These are phyloP conservation scores for Zaprionus lineosus DNA, from an alignment of 2,888 invertebrate genomes.

Conservation along the genomic window DNA sequence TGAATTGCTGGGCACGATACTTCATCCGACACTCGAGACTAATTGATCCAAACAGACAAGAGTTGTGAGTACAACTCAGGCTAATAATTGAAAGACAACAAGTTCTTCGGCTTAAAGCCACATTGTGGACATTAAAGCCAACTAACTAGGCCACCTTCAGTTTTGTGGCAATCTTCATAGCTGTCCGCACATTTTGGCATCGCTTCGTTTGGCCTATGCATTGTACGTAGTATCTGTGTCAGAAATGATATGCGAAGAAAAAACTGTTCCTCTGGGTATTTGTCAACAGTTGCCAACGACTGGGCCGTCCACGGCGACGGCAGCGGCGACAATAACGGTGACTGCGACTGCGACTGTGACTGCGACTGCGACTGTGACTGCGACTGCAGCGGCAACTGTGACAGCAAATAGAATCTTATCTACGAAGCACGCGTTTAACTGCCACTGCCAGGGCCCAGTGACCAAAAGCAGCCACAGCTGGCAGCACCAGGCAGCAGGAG, in stretches of 20 bases:
- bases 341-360: background rate
- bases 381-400: conserved; percentile 14
- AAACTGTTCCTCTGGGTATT: conserved; percentile 57
- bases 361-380: background rate
- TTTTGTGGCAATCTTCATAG: conserved; percentile 50
- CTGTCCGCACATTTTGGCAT: conserved; percentile 53
- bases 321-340: conserved; percentile 29
- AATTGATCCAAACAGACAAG: background rate
- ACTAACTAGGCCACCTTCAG: conserved; percentile 7
- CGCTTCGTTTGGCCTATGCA: conserved; percentile 21
- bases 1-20: too few relatives aligned
- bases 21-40: background rate
- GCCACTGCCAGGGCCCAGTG: conserved; percentile 36
- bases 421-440: conserved; percentile 52
- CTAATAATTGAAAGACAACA: conserved; percentile 39
- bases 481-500: background rate
- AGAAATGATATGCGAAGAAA: conserved; percentile 39
- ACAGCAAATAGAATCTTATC: conserved; percentile 71
- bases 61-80: background rate
- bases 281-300: conserved; percentile 60
- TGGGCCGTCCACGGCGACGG: conserved; percentile 1
- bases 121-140: conserved; percentile 21
- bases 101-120: conserved; percentile 5
- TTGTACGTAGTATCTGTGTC: conserved; percentile 31
- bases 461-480: conserved; percentile 10